phyloP scores from a whole-genome alignment of 1,140 invertebrate genomes.

The Dolichoris vasculosae region DNA sequence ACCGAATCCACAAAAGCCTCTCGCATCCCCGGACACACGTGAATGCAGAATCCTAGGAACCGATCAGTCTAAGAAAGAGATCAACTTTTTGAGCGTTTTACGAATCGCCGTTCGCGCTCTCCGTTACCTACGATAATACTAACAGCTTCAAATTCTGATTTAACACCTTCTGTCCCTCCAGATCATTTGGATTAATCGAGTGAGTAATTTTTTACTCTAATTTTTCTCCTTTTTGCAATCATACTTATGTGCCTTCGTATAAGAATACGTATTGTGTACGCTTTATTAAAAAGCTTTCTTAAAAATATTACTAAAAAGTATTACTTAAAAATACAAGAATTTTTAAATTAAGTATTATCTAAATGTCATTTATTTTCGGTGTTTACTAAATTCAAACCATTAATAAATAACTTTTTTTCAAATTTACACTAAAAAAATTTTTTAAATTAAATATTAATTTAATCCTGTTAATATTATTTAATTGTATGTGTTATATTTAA shows the following conservation, averaged over 20 bases:
- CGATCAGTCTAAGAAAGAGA: neutral
- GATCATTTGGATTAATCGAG: neutral
- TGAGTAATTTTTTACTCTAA: neutral
- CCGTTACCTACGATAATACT: neutral
- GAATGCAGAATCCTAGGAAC: neutral
- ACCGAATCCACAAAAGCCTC: neutral
- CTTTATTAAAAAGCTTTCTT: neutral
- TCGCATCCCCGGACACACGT: neutral
- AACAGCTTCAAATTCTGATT: neutral
- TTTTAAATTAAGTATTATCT: too few relatives aligned
- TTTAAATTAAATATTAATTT: too few relatives aligned
- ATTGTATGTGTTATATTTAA: neutral
- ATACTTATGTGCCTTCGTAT: neutral
- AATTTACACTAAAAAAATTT: neutral
- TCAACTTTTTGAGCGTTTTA: neutral
- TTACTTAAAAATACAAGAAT: too few relatives aligned
- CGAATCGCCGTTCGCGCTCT: too few relatives aligned
- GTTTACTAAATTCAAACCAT: too few relatives aligned
- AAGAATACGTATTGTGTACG: conserved; percentile 15
- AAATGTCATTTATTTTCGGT: too few relatives aligned
- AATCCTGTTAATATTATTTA: too few relatives aligned
- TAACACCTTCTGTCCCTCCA: neutral
- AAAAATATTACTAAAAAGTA: too few relatives aligned
- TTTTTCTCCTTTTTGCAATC: neutral
- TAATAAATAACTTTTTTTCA: neutral